Evolutionary conservation across 2,113 vertebrate genomes (phyloP).

Genomic region (Fregata magnificens): DNA sequence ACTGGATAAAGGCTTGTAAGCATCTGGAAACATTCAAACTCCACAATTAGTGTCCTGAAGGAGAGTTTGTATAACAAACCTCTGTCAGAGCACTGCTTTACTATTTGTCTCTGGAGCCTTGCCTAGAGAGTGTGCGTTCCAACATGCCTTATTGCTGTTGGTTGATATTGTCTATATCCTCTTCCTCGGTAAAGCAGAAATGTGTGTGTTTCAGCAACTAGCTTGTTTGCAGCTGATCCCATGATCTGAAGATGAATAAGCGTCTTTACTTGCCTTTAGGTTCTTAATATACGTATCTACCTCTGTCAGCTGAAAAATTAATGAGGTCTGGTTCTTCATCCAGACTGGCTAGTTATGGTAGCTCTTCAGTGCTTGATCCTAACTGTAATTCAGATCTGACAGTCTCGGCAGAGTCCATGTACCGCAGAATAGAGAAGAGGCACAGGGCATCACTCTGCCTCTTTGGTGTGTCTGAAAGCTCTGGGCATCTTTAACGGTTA

Average conservation of each 20-base stretch:
- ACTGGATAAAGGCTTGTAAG: not conserved
- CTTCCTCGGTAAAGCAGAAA: not conserved
- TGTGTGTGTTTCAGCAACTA: not conserved
- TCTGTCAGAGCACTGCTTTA: not conserved
- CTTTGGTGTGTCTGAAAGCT: not conserved
- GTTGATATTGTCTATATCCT: not conserved
- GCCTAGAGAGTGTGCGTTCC: not conserved
- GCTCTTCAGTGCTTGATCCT: not conserved
- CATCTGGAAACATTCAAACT: constrained; percentile 46
- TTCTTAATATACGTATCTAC: not conserved
- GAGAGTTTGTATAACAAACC: not conserved
- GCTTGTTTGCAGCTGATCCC: not conserved
- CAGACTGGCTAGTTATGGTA: not conserved
- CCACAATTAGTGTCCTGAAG: not conserved
- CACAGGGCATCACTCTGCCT: not conserved
- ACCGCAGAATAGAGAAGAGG: not conserved
- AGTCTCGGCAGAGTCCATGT: accelerated
- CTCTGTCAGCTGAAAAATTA: not conserved
- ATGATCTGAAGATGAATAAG: not conserved
- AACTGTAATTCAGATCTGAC: not conserved
- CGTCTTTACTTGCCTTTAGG: not conserved
- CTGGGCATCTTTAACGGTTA: not conserved
- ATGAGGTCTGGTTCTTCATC: not conserved
- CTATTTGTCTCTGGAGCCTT: not conserved
- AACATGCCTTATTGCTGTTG: not conserved